A percentile compares a stretch with the other conserved stretches of the same genome.
Conservation (phyloP, 2,113 vertebrate species). For the Spizaetus ornatus region DNA sequence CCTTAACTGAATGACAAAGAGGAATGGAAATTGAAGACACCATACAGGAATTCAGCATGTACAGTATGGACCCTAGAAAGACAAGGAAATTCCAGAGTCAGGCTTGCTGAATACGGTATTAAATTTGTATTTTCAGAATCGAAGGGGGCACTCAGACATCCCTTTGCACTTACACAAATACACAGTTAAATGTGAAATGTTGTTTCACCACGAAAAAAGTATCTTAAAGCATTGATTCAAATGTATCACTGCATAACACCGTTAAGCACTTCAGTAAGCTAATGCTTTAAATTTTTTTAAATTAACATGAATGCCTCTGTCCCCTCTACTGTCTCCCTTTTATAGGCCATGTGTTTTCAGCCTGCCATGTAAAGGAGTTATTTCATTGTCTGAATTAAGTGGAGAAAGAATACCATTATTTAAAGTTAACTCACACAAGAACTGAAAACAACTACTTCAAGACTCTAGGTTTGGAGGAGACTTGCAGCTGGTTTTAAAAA, state of each 20-base stretch:
- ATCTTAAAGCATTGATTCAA: background rate
- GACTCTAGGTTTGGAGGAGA: background rate
- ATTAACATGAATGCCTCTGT: background rate
- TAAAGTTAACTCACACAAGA: background rate
- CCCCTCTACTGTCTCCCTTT: background rate
- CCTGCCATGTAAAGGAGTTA: background rate
- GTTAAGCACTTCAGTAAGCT: background rate
- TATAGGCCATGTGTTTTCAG: background rate
- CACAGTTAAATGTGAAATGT: background rate
- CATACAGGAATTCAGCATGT: background rate
- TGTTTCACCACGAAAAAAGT: background rate
- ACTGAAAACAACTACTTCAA: background rate
- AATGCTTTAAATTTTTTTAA: background rate
- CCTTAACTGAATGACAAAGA: background rate
- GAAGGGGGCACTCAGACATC: background rate
- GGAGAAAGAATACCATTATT: background rate
- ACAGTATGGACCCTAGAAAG: background rate
- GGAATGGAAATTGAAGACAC: background rate
- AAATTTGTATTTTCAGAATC: background rate
- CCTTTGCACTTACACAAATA: background rate
- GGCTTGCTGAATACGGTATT: background rate
- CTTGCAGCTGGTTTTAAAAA: background rate
- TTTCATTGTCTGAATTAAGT: background rate
- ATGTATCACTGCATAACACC: background rate
- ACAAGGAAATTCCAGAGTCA: background rate